phyloP scores from a whole-genome alignment of 2,888 invertebrate genomes.

The Athalia rosae region DNA sequence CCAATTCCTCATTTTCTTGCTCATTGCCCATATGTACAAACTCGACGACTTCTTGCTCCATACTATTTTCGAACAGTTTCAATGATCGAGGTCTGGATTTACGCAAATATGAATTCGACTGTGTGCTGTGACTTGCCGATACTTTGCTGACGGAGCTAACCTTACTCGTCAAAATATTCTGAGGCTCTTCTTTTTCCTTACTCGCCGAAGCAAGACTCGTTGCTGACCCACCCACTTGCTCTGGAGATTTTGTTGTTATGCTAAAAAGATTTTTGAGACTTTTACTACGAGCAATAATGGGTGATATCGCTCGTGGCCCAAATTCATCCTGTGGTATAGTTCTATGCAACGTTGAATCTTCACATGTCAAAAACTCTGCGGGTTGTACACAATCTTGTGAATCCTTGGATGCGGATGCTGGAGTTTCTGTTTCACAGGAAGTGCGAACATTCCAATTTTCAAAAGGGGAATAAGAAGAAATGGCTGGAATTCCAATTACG shows the following conservation, averaged over 20 bases:
- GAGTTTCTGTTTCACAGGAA: no score
- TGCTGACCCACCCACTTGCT: no score
- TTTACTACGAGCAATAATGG: no score
- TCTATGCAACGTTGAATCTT: not conserved
- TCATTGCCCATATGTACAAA: conserved; percentile 19
- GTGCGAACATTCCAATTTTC: no score
- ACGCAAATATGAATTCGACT: not conserved
- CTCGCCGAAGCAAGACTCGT: no score
- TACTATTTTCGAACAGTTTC: conserved; percentile 19
- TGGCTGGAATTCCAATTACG: conserved; percentile 65
- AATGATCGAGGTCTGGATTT: not conserved
- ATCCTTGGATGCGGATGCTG: no score
- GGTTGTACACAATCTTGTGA: conserved; percentile 50
- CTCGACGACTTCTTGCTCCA: conserved; percentile 20
- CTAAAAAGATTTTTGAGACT: not conserved
- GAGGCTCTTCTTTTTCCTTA: not conserved
- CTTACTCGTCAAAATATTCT: not conserved
- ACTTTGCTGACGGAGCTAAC: not conserved
- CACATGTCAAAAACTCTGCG: not conserved
- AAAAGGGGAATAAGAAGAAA: conserved; percentile 47
- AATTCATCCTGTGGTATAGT: not conserved
- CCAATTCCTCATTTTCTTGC: not conserved
- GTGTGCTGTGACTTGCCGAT: no score
- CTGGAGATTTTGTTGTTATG: not conserved
- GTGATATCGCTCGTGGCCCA: not conserved